phyloP scores from a whole-genome alignment of 2,797 vertebrate species.

The Gymnocypris eckloni region DNA sequence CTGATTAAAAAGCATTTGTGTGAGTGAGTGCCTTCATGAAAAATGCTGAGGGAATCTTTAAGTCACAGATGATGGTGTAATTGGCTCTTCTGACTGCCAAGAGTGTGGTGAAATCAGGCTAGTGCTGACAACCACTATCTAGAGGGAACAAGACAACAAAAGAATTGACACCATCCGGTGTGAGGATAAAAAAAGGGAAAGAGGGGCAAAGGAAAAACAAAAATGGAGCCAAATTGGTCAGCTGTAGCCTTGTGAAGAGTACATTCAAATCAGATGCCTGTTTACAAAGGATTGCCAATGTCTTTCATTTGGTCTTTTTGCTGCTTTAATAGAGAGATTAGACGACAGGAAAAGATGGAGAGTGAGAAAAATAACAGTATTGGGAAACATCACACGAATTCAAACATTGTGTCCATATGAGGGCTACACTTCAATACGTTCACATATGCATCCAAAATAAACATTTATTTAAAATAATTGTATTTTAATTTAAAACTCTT shows the following conservation, averaged over 20 bases:
- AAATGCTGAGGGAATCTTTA: constrained; percentile 21
- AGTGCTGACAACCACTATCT: constrained; percentile 45
- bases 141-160: constrained; percentile 41
- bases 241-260: neutral
- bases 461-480: too few relatives aligned
- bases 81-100: constrained; percentile 38
- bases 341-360: neutral
- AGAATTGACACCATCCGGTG: constrained; percentile 7
- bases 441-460: too few relatives aligned
- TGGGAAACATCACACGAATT: neutral
- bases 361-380: neutral
- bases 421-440: neutral
- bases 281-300: neutral
- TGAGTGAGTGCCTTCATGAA: neutral
- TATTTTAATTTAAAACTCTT: too few relatives aligned
- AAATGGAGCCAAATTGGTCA: neutral
- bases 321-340: neutral
- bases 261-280: neutral
- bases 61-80: constrained; percentile 29
- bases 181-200: neutral
- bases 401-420: neutral
- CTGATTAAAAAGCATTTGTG: constrained; percentile 45
- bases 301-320: neutral
- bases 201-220: neutral
- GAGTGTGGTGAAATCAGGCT: constrained; percentile 31